Evolutionary conservation across 2,797 vertebrate genomes (phyloP), one percentile per base, ranked within the genome.

Genomic region (Poecilia velifera): DNA sequence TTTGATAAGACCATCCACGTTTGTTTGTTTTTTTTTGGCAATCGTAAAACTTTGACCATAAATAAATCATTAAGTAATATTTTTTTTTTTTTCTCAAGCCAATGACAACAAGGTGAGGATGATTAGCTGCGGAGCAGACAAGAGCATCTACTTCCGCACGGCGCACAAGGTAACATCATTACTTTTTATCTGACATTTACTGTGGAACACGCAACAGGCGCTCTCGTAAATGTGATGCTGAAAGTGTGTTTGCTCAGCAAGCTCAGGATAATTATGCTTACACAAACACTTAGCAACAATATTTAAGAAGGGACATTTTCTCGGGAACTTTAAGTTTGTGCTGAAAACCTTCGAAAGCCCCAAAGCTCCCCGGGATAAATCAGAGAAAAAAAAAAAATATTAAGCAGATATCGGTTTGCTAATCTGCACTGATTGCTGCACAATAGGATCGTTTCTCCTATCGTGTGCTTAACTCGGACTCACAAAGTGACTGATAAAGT

Each of bases 91-190:
- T 66, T 76, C n/a, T 82, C 73, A 81, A 98, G 98, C 96, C 82
- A 97, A 95, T 0, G 97, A 98, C 62, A 97, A 96, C 84, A 97
- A 96, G 76, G 97, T 98, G 86, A 94, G 96, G 90, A 95, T 99
- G 97, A 97, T 99, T 95, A 99, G 98, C 94, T 99, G 98, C 88
- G 98, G 98, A 4, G 97, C 97, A n/a, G 98, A 99, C 94, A 99
- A 99, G 93, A 99, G 98, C 92, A 96, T 99, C 93, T 99, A 98
- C 91, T 98, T 99, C 93, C 97, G 94, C 85, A 98, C 98, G 2
- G 97, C 97, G 0, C 97, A 97, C 89, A 96, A 96, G 97, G 98
- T 99, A 93, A 83, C 9, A 0, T 66, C 62, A 4, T 18, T n/a
- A 59, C 10, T 36, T 47, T 62, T 59, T 10, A 28, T 70, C n/a